These are phyloP conservation scores for Oryctolagus cuniculus DNA, from an alignment of 2,113 vertebrate species.

Conservation along the genomic window mOryCun1.1 NC_091435.1:45264501-45265000, in stretches of 20 bases:
- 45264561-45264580: not conserved
- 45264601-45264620: not conserved
- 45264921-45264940: not conserved
- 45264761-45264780: not conserved
- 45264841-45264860: slow-evolving; percentile 7
- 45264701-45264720: not conserved
- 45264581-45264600: not conserved
- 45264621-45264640: not conserved
- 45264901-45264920: not conserved
- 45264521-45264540: not conserved
- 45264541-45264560: not conserved
- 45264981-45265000: not conserved
- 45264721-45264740: not conserved
- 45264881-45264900: not conserved
- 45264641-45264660: not conserved
- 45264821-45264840: not conserved
- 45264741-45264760: too few relatives aligned
- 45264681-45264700: not conserved
- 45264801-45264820: not conserved
- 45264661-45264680: not conserved
- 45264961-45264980: not conserved
- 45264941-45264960: not conserved
- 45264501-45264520: not conserved
- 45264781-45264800: not conserved
- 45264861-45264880: not conserved